These are phyloP conservation scores for Kuschelorhynchus macadamiae DNA, from an alignment of 2,888 invertebrate genomes.

Conservation along the genomic window DNA sequence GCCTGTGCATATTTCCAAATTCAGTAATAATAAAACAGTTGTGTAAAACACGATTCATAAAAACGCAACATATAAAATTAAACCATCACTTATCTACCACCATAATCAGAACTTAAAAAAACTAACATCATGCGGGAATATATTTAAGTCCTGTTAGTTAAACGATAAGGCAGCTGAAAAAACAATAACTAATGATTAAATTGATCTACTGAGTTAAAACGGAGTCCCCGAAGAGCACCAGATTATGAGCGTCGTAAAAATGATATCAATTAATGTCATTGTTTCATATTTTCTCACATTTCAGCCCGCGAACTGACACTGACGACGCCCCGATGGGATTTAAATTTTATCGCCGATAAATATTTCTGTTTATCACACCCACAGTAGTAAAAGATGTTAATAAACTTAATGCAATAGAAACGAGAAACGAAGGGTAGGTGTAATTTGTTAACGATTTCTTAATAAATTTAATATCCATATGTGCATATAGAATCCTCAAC, in stretches of 20 bases:
- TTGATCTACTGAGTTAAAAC: slow-evolving; percentile 17
- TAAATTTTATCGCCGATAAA: slow-evolving; percentile 22
- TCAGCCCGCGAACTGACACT: neutral
- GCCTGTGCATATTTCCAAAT: slow-evolving; percentile 67
- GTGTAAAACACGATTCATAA: no score
- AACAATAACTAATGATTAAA: slow-evolving; percentile 39
- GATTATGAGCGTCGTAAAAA: slow-evolving; percentile 21
- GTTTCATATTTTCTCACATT: slow-evolving; percentile 25
- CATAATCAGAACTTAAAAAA: slow-evolving; percentile 41
- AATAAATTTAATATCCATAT: no score
- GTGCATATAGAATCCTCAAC: no score
- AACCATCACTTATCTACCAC: slow-evolving; percentile 30
- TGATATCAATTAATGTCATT: slow-evolving; percentile 21
- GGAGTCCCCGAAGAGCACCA: slow-evolving; percentile 21
- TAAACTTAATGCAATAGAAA: slow-evolving; percentile 1
- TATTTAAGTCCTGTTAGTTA: slow-evolving; percentile 20
- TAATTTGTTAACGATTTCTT: no score
- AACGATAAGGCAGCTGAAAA: slow-evolving; percentile 37
- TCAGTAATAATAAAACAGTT: no score
- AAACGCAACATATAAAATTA: no score
- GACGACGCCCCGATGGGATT: slow-evolving; percentile 16
- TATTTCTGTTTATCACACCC: neutral
- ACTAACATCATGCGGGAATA: slow-evolving; percentile 24
- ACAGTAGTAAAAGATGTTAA: neutral
- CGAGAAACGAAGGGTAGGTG: no score